These are phyloP conservation scores for Pocillopora meandrina DNA, from an alignment of 92 coral and sea anemone genomes.

Conservation along the genomic window DNA sequence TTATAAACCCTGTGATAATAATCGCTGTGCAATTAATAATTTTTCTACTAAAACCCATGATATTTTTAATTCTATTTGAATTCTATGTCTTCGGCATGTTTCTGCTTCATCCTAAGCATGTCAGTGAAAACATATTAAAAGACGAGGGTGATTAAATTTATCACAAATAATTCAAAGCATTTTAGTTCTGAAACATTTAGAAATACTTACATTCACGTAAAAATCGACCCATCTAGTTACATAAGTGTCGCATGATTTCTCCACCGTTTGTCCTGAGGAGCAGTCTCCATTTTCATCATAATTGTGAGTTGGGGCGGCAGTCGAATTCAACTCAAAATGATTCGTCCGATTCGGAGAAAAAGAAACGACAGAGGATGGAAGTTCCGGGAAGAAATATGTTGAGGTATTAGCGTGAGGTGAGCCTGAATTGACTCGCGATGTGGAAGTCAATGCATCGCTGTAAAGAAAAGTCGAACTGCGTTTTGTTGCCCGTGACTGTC, in stretches of 20 bases:
- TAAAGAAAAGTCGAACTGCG: background rate
- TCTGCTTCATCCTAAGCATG: too few species aligned
- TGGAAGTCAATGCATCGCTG: background rate
- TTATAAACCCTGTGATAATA: too few species aligned
- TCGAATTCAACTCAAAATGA: background rate
- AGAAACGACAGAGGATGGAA: background rate
- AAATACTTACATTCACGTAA: constrained; percentile 61
- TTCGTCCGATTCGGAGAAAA: background rate
- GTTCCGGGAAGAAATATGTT: background rate
- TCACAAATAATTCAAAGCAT: too few species aligned
- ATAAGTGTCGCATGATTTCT: constrained; percentile 38
- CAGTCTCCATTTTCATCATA: background rate
- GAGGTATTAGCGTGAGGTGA: background rate
- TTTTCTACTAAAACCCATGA: too few species aligned
- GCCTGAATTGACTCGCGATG: background rate
- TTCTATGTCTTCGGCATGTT: too few species aligned
- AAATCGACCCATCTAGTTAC: constrained; percentile 67
- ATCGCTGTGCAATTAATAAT: too few species aligned
- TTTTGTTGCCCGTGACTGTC: background rate
- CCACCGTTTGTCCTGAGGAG: background rate
- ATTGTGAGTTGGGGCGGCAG: background rate
- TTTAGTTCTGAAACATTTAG: background rate
- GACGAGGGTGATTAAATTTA: too few species aligned
- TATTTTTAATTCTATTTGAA: too few species aligned
- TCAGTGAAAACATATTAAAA: too few species aligned